These are phyloP conservation scores for Myxocyprinus asiaticus DNA, from an alignment of 2,113 vertebrate genomes.

Conservation along the genomic window DNA sequence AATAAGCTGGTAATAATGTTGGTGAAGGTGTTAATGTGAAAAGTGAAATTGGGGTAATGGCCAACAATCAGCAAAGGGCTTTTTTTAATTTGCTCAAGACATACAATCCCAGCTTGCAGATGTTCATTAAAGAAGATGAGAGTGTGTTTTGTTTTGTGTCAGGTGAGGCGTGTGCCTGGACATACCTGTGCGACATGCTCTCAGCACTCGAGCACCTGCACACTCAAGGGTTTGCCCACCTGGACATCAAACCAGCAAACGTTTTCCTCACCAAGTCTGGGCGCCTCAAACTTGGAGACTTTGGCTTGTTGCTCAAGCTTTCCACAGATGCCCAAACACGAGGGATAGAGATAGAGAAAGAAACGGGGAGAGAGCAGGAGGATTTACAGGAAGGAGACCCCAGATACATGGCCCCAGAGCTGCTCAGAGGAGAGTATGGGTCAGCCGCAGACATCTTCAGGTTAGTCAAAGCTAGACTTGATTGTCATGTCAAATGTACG, in stretches of 20 bases:
- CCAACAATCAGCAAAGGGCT: too few relatives aligned
- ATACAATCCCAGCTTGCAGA: too few relatives aligned
- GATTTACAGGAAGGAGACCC: slow-evolving; percentile 88
- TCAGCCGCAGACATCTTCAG: slow-evolving; percentile 88
- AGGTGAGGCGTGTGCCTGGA: slow-evolving; percentile 80
- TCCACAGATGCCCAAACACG: neutral
- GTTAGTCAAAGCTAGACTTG: slow-evolving; percentile 60
- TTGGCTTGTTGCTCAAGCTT: slow-evolving; percentile 83
- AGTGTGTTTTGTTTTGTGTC: slow-evolving; percentile 8
- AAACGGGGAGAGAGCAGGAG: slow-evolving; percentile 51
- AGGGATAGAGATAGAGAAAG: slow-evolving; percentile 26
- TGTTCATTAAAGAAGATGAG: neutral
- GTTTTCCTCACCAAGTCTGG: slow-evolving; percentile 82
- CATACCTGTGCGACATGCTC: slow-evolving; percentile 82
- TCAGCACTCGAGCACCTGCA: slow-evolving; percentile 84
- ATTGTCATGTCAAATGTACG: neutral
- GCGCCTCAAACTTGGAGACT: slow-evolving; percentile 87
- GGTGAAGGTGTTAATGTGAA: too few relatives aligned
- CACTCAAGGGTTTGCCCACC: slow-evolving; percentile 77
- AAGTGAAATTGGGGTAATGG: too few relatives aligned
- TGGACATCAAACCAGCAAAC: slow-evolving; percentile 89
- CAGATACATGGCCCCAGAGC: slow-evolving; percentile 89
- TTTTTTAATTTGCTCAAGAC: too few relatives aligned
- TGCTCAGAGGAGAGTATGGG: slow-evolving; percentile 80
- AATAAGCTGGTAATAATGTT: too few relatives aligned